phyloP scores from a whole-genome alignment of 2,797 vertebrate genomes.

The Enteromius fasciolatus region DNA sequence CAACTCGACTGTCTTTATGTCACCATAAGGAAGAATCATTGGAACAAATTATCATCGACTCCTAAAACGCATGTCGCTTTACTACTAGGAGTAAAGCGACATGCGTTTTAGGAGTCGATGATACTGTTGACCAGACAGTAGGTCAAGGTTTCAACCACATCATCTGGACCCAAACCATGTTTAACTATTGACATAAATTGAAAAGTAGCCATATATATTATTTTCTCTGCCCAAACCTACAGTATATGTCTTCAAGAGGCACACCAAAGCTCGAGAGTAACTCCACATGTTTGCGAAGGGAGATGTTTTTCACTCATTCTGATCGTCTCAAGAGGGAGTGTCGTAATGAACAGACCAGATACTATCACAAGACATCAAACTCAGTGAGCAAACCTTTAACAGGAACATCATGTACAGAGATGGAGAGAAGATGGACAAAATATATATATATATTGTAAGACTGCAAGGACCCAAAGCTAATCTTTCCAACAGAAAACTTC shows the following conservation, averaged over 20 bases:
- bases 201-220: background rate
- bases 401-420: background rate
- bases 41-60: conserved; percentile 11
- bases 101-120: too few relatives aligned
- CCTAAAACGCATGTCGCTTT: background rate
- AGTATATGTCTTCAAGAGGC: background rate
- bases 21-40: conserved; percentile 6
- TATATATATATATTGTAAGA: background rate
- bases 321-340: background rate
- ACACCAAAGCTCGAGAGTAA: background rate
- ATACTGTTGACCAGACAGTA: background rate
- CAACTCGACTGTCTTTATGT: background rate
- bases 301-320: background rate
- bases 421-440: background rate
- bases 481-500: conserved; percentile 13
- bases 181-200: background rate
- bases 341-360: conserved; percentile 12
- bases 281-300: background rate
- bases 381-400: conserved; percentile 12
- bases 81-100: too few relatives aligned
- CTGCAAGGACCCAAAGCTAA: background rate
- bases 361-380: background rate
- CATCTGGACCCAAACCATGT: background rate
- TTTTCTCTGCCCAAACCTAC: background rate
- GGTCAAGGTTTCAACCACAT: background rate